Percentiles rank a stretch among this genome's conserved stretches.
Conservation (phyloP, 2,113 vertebrate species). For the Scophthalmus maximus region DNA sequence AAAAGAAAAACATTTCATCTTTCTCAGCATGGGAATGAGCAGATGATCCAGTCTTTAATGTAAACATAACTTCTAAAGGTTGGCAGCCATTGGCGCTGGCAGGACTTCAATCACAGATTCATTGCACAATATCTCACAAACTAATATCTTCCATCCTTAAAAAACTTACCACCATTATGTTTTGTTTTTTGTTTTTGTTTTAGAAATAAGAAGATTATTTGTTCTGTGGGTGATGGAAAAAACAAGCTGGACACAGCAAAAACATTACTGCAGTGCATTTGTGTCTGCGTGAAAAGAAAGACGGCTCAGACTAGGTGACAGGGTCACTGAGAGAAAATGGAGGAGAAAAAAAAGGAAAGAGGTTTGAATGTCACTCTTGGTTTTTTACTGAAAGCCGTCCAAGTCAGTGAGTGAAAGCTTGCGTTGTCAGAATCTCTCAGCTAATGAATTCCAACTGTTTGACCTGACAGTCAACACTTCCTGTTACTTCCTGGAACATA, state of each 20-base stretch:
- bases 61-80: background rate
- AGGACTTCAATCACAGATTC: background rate
- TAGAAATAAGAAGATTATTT: background rate
- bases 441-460: constrained; percentile 6
- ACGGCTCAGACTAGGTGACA: constrained; percentile 6
- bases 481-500: too few species aligned
- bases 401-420: constrained; percentile 8
- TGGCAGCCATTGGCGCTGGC: background rate
- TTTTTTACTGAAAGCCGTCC: background rate
- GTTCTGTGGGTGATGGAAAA: background rate
- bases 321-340: too few species aligned
- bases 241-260: background rate
- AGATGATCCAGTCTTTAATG: background rate
- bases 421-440: background rate
- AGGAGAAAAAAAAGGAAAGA: constrained; percentile 9
- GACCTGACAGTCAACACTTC: constrained; percentile 10
- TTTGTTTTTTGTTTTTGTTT: too few species aligned
- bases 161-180: background rate
- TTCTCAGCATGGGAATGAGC: background rate
- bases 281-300: background rate
- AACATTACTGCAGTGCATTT: background rate
- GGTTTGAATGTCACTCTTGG: background rate
- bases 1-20: too few species aligned
- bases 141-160: background rate
- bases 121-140: background rate